Conservation (phyloP, 2,888 invertebrate genomes). For the Gastrophysa polygoni region DNA sequence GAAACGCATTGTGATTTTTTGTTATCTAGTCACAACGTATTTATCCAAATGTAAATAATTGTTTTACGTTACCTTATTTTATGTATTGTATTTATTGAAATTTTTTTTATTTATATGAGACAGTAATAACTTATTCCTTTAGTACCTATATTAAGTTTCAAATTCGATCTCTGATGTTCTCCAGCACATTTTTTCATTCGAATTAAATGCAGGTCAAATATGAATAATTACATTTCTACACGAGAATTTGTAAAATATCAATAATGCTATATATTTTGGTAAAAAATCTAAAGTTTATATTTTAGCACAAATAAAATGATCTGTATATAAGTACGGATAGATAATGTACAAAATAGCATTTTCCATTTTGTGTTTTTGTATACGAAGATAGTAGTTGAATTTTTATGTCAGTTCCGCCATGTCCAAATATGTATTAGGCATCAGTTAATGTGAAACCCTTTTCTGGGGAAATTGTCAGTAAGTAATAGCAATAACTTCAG, state of each 20-base stretch:
- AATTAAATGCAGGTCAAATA: conserved; percentile 51
- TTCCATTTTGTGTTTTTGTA: conserved; percentile 41
- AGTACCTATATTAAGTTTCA: conserved; percentile 19
- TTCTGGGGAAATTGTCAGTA: conserved; percentile 34
- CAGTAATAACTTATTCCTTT: conserved; percentile 30
- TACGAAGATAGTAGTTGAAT: conserved; percentile 25
- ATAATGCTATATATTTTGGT: conserved; percentile 54
- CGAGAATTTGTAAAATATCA: conserved; percentile 51
- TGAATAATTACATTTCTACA: conserved; percentile 51
- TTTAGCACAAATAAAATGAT: conserved; percentile 53
- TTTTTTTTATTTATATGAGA: conserved; percentile 28
- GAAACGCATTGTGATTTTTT: conserved; percentile 27
- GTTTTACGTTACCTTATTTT: conserved; percentile 34
- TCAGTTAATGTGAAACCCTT: conserved; percentile 49
- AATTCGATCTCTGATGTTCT: conserved; percentile 36
- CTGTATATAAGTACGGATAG: conserved; percentile 45
- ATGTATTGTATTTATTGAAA: conserved; percentile 38
- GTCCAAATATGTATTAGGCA: conserved; percentile 22
- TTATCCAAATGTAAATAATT: conserved; percentile 35
- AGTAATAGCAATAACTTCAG: conserved; percentile 37
- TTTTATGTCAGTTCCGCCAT: conserved; percentile 30
- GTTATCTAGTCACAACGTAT: conserved; percentile 41
- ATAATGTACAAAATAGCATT: conserved; percentile 51
- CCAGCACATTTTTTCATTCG: conserved; percentile 46
- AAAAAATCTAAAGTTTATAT: conserved; percentile 53